These are phyloP conservation scores for Rotaria sp. DNA, from an alignment of 2,888 invertebrate genomes.

Conservation along the genomic window DNA sequence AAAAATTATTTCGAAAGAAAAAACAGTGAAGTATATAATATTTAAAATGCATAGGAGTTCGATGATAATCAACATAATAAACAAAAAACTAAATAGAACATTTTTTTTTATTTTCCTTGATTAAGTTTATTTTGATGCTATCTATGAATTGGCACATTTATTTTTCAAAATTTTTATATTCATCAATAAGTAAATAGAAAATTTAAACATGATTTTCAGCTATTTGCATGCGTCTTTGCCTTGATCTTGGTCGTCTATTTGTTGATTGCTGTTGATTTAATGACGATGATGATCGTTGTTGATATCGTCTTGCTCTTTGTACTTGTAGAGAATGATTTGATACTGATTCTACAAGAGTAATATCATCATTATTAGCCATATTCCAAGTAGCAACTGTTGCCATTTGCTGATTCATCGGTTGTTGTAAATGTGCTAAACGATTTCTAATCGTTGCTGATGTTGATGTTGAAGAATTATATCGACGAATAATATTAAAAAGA, in stretches of 20 bases:
- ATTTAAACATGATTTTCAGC: neutral
- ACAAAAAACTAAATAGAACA: no score
- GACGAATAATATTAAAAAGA: neutral
- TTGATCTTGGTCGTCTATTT: neutral
- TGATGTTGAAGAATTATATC: neutral
- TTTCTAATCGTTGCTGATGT: neutral
- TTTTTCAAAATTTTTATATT: neutral
- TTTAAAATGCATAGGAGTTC: no score
- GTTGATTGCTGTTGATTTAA: neutral
- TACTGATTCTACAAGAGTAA: neutral
- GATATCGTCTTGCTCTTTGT: neutral
- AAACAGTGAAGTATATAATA: no score
- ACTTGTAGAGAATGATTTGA: neutral
- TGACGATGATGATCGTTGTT: neutral
- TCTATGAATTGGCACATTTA: neutral
- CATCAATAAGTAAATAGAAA: neutral
- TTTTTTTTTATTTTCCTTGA: no score
- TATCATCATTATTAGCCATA: neutral
- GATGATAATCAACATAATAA: no score
- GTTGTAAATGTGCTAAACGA: neutral
- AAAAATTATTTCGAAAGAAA: no score
- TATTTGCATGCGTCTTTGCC: neutral
- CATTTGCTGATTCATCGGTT: neutral
- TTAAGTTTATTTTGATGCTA: no score
- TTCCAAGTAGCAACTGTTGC: neutral